Conservation (phyloP, 2,888 invertebrate species). For the Limenitis camilla region DNA sequence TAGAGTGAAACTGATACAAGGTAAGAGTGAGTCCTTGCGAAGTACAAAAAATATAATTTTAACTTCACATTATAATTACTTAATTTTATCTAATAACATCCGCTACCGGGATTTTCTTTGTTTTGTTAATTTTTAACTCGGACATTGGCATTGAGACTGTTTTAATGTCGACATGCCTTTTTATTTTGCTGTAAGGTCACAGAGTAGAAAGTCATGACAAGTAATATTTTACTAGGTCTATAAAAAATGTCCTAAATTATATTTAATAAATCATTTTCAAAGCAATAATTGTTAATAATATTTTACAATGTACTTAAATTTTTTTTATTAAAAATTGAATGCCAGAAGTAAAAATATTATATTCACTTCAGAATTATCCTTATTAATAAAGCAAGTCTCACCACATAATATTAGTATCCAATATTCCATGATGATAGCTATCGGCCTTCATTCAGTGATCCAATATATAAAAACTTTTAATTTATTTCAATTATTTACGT, state of each 20-base stretch:
- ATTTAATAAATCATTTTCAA: too few relatives aligned
- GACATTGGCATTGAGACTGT: conserved; percentile 22
- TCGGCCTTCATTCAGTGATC: conserved; percentile 20
- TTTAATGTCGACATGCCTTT: conserved; percentile 15
- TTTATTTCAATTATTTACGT: conserved; percentile 31
- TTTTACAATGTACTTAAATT: not conserved
- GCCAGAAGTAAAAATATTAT: not conserved
- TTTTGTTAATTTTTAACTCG: conserved; percentile 13
- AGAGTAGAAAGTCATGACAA: conserved; percentile 10
- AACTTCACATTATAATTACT: not conserved
- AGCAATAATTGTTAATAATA: too few relatives aligned
- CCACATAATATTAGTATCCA: conserved; percentile 55
- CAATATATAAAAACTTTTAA: conserved; percentile 15
- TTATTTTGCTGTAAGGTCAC: conserved; percentile 20
- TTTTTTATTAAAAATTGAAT: not conserved
- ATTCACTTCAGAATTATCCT: not conserved
- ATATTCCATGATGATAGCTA: conserved; percentile 38
- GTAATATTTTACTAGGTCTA: not conserved
- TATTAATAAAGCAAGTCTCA: conserved; percentile 35
- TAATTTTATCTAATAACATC: not conserved
- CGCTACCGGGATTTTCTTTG: conserved; percentile 22
- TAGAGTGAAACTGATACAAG: conserved; percentile 25
- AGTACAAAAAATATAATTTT: not conserved
- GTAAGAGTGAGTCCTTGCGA: conserved; percentile 15
- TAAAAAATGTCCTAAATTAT: not conserved